Conservation (phyloP, 2,797 vertebrate genomes). For the Rhinophrynus dorsalis region DNA sequence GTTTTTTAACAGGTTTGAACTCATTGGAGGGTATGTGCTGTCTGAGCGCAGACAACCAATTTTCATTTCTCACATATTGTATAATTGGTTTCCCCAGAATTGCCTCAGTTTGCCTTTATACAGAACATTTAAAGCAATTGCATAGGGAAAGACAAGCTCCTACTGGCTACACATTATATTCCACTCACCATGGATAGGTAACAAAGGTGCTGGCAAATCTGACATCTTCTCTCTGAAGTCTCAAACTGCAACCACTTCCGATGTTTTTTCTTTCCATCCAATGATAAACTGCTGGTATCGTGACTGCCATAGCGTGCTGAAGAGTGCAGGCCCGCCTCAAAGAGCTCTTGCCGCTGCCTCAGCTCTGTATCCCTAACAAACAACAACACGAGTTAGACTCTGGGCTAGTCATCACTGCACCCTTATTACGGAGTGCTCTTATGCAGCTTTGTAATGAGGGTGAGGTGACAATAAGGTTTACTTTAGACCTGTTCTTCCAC, state of each 20-base stretch:
- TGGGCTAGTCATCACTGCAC: neutral
- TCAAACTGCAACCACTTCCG: slow-evolving; percentile 95
- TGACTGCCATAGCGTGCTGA: slow-evolving; percentile 93
- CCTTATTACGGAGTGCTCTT: slow-evolving; percentile 14
- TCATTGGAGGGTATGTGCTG: too few species aligned
- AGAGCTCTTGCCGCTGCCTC: slow-evolving; percentile 91
- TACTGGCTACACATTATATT: too few species aligned
- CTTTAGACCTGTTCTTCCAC: too few species aligned
- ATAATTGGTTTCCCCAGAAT: too few species aligned
- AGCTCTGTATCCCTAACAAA: slow-evolving; percentile 91
- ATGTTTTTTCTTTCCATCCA: slow-evolving; percentile 91
- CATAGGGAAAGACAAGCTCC: too few species aligned
- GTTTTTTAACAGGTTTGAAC: too few species aligned
- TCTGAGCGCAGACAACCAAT: too few species aligned
- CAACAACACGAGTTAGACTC: slow-evolving; percentile 10
- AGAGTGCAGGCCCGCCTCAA: slow-evolving; percentile 88
- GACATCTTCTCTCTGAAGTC: slow-evolving; percentile 93
- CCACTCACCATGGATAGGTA: slow-evolving; percentile 94
- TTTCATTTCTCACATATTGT: too few species aligned
- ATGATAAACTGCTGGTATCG: slow-evolving; percentile 71
- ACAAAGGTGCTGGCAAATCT: slow-evolving; percentile 96
- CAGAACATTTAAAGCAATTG: too few species aligned
- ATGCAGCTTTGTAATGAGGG: slow-evolving; percentile 19
- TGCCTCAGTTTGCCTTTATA: too few species aligned
- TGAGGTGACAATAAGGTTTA: neutral